A percentile compares a stretch with the other conserved stretches of the same genome.
Evolutionary conservation across 1,140 invertebrate species (phyloP).

Genomic region (Polypedilum pembai): DNA sequence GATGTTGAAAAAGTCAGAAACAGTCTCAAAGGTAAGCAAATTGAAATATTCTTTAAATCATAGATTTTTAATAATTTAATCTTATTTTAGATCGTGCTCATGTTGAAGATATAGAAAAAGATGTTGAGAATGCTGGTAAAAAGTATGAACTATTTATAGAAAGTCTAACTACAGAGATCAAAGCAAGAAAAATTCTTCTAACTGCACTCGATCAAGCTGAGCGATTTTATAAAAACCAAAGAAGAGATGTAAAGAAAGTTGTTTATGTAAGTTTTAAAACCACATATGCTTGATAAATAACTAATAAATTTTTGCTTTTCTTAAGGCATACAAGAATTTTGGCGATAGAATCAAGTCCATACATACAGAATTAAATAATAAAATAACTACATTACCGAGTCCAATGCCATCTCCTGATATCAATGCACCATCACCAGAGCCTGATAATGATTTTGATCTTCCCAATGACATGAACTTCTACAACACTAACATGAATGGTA

Average conservation of each 20-base stretch:
- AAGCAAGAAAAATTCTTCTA: conserved; percentile 66
- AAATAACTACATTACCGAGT: conserved; percentile 55
- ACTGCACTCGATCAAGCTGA: conserved; percentile 69
- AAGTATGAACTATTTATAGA: conserved; percentile 74
- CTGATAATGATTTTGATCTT: conserved; percentile 67
- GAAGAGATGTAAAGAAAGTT: conserved; percentile 86
- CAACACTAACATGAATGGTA: conserved; percentile 37
- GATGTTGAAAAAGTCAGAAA: conserved; percentile 40
- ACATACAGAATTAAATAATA: conserved; percentile 75
- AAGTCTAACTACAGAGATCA: conserved; percentile 72
- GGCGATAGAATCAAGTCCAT: conserved; percentile 74
- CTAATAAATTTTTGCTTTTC: conserved; percentile 31
- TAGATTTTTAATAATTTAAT: not conserved
- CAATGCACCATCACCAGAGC: conserved; percentile 76
- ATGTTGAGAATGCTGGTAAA: conserved; percentile 70
- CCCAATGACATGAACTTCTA: conserved; percentile 45
- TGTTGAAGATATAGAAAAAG: conserved; percentile 79
- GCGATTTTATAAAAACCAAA: conserved; percentile 81
- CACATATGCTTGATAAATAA: conserved; percentile 4
- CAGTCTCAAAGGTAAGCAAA: conserved; percentile 37
- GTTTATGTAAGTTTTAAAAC: conserved; percentile 66
- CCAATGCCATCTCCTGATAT: conserved; percentile 67
- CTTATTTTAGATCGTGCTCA: conserved; percentile 60
- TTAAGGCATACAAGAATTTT: conserved; percentile 86
- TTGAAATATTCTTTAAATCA: not conserved